phyloP scores from a whole-genome alignment of 2,113 vertebrate species.

The Epinephelus fuscoguttatus region DNA sequence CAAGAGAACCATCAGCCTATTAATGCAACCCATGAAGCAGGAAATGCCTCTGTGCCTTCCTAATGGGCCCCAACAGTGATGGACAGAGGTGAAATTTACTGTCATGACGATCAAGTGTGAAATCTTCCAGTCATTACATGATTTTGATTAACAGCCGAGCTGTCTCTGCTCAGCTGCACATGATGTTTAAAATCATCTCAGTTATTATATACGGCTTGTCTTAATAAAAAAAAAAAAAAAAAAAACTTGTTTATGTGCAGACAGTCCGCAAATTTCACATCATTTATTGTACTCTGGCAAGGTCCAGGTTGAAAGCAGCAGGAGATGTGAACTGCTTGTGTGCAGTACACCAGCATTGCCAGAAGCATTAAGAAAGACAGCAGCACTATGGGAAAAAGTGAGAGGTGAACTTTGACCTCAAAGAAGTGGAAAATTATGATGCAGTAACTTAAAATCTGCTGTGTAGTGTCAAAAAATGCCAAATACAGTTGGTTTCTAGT shows the following conservation, averaged over 20 bases:
- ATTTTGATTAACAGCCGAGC: constrained; percentile 39
- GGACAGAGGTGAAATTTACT: constrained; percentile 33
- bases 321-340: background rate
- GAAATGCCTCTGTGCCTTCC: constrained; percentile 6
- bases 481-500: background rate
- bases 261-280: background rate
- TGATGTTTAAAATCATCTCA: constrained; percentile 11
- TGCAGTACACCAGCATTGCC: background rate
- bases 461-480: background rate
- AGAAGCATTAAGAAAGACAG: background rate
- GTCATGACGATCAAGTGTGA: constrained; percentile 32
- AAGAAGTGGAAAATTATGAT: background rate
- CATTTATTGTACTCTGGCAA: background rate
- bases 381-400: background rate
- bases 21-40: constrained; percentile 13
- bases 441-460: background rate
- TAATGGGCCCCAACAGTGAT: constrained; percentile 25
- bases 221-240: background rate
- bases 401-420: constrained; percentile 13
- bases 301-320: background rate
- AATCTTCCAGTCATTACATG: constrained; percentile 30
- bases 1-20: background rate
- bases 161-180: background rate
- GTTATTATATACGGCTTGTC: background rate
- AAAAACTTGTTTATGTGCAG: background rate